These are phyloP conservation scores for Pomatostomus ruficeps DNA, from an alignment of 2,113 vertebrate genomes.

Conservation along the genomic window DNA sequence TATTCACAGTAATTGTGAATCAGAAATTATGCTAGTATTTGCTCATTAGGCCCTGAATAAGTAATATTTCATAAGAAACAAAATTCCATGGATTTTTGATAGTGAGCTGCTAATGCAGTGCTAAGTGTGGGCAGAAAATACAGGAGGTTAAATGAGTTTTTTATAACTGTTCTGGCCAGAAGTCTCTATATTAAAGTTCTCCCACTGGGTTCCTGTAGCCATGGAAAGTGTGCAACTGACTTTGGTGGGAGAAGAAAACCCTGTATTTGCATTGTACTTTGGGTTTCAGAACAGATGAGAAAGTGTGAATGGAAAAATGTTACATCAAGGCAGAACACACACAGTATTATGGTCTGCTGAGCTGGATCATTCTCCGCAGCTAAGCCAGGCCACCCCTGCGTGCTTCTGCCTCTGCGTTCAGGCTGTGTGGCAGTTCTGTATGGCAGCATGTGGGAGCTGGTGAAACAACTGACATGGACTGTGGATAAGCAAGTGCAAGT, in stretches of 20 bases:
- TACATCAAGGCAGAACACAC: neutral
- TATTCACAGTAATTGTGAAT: neutral
- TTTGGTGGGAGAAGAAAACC: neutral
- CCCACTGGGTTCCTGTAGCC: neutral
- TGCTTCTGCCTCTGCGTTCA: neutral
- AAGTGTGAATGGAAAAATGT: neutral
- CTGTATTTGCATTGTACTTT: neutral
- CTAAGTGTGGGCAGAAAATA: neutral
- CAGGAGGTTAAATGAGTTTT: neutral
- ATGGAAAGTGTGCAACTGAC: neutral
- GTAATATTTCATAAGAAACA: neutral
- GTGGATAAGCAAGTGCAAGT: neutral
- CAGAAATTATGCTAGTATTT: neutral
- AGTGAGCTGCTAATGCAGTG: neutral
- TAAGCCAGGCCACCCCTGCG: neutral
- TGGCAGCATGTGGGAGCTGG: neutral
- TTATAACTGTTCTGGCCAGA: neutral
- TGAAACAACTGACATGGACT: neutral
- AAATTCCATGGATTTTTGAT: neutral
- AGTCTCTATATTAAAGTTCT: neutral
- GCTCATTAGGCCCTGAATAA: neutral
- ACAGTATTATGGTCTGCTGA: neutral
- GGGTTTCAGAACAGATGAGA: neutral
- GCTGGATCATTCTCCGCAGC: neutral
- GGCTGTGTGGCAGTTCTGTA: neutral